These are phyloP conservation scores for Atta cephalotes DNA, from an alignment of 1,140 invertebrate species.

Conservation along the genomic window DNA sequence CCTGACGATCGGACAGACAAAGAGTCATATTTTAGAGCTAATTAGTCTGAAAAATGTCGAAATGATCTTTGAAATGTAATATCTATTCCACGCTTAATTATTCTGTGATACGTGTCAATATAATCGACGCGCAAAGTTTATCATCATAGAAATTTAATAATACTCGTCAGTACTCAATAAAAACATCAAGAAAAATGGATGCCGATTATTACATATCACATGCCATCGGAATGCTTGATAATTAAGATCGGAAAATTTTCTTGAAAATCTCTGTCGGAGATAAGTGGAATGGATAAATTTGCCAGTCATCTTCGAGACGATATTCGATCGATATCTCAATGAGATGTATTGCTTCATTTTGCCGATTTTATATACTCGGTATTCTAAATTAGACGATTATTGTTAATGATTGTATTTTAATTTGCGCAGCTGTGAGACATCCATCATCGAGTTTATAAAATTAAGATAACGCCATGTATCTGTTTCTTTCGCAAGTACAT, in stretches of 20 bases:
- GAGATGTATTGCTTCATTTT: no score
- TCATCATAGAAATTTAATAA: conserved; percentile 16
- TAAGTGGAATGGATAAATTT: conserved; percentile 36
- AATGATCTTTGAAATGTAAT: not conserved
- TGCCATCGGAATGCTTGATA: not conserved
- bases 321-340: conserved; percentile 8
- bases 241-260: conserved; percentile 30
- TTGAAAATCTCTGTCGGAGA: conserved; percentile 13
- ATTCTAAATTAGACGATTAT: not conserved
- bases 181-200: not conserved
- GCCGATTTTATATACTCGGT: not conserved
- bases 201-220: not conserved
- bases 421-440: not conserved
- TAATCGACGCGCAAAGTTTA: not conserved
- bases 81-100: not conserved
- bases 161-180: not conserved
- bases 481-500: not conserved
- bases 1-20: not conserved
- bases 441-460: not conserved
- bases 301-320: not conserved
- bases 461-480: not conserved
- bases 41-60: conserved; percentile 7
- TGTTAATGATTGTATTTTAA: not conserved
- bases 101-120: not conserved
- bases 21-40: not conserved